phyloP scores from a whole-genome alignment of 2,888 invertebrate species.

The Melanotus villosus region DNA sequence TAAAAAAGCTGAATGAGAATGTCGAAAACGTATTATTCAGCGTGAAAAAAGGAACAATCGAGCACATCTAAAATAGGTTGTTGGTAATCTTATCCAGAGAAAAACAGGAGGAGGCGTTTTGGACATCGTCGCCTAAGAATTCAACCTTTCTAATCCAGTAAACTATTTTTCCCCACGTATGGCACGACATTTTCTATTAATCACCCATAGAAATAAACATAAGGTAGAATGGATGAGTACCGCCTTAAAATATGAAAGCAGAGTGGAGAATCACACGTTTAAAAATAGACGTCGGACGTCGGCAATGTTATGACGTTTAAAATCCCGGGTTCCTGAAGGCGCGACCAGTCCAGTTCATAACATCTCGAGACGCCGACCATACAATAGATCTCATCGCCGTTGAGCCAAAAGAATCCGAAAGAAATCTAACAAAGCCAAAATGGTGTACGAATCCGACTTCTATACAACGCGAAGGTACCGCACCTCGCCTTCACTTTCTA shows the following conservation, averaged over 20 bases:
- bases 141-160: background rate
- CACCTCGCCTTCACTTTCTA: constrained; percentile 77
- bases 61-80: no score
- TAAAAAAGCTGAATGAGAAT: no score
- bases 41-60: no score
- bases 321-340: constrained; percentile 58
- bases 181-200: constrained; percentile 52
- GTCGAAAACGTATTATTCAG: no score
- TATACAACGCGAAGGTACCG: constrained; percentile 90
- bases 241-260: constrained; percentile 23
- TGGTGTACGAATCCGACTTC: constrained; percentile 95
- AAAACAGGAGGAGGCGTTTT: background rate
- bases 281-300: constrained; percentile 48
- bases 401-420: constrained; percentile 24
- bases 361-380: constrained; percentile 60
- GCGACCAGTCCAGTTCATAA: constrained; percentile 62
- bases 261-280: constrained; percentile 35
- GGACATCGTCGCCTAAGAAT: background rate
- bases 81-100: background rate
- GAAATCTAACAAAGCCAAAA: constrained; percentile 70
- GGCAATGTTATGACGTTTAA: constrained; percentile 56
- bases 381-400: constrained; percentile 42
- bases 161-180: background rate
- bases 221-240: constrained; percentile 26
- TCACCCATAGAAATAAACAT: constrained; percentile 25